These are phyloP conservation scores for Drosophila paramelanica DNA, from an alignment of 2,888 invertebrate genomes.

Conservation along the genomic window DNA sequence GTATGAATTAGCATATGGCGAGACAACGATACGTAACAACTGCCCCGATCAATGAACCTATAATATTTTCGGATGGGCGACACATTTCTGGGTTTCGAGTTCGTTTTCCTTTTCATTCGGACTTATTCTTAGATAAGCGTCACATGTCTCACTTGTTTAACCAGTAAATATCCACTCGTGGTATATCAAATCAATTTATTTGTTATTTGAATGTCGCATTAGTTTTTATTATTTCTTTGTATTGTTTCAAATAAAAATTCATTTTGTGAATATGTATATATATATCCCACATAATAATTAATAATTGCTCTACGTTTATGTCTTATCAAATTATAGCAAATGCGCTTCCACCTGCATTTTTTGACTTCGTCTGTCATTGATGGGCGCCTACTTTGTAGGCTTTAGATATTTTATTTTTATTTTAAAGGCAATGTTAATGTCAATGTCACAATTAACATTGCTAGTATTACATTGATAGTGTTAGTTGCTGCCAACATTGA, in stretches of 20 bases:
- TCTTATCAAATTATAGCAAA: conserved; percentile 12
- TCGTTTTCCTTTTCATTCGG: conserved; percentile 46
- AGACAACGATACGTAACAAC: conserved; percentile 30
- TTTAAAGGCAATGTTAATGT: conserved; percentile 78
- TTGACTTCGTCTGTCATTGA: conserved; percentile 16
- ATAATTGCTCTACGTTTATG: neutral
- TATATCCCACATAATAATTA: conserved; percentile 1
- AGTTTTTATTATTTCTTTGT: conserved; percentile 6
- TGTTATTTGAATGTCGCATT: conserved; percentile 7
- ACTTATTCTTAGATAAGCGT: conserved; percentile 30
- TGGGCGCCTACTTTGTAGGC: conserved; percentile 19
- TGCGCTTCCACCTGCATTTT: conserved; percentile 66
- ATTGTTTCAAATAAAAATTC: neutral
- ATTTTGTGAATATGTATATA: conserved; percentile 11
- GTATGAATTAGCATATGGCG: conserved; percentile 63
- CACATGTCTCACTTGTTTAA: conserved; percentile 24
- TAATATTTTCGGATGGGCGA: conserved; percentile 36
- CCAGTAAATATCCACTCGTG: conserved; percentile 27
- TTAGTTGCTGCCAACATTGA: conserved; percentile 44
- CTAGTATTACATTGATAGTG: conserved; percentile 50
- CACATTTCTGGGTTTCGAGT: conserved; percentile 40
- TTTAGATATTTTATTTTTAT: conserved; percentile 12
- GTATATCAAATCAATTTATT: conserved; percentile 44
- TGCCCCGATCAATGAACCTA: conserved; percentile 68
- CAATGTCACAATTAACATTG: conserved; percentile 53